Evolutionary conservation across 35 echinoderm and acorn worm genomes (phyloP).

Genomic region (Apostichopus parvimensis): DNA sequence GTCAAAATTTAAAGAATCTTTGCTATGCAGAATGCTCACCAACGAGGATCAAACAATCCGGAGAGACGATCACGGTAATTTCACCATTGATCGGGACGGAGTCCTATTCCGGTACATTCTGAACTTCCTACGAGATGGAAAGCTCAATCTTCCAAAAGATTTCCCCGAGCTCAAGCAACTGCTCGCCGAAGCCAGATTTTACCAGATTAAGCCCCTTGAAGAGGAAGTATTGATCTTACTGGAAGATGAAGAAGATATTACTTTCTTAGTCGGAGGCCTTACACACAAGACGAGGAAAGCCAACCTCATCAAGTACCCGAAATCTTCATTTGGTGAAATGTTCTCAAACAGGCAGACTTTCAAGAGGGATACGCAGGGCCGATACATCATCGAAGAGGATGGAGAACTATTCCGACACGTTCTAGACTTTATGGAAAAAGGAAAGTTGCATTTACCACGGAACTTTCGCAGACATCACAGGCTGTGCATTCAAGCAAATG

Average conservation of each 20-base stretch:
- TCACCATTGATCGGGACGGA: constrained; percentile 41
- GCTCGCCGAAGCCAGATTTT: constrained; percentile 22
- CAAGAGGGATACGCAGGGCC: neutral
- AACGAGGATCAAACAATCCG: neutral
- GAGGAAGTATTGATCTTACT: neutral
- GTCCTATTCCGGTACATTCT: constrained; percentile 20
- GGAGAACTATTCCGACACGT: too few species aligned
- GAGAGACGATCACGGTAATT: neutral
- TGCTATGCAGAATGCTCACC: constrained; percentile 49
- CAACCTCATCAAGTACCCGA: neutral
- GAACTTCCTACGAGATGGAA: constrained; percentile 15
- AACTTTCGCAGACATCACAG: too few species aligned
- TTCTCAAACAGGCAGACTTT: neutral
- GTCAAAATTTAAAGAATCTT: neutral
- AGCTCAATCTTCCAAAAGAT: neutral
- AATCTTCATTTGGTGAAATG: neutral
- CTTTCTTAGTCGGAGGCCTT: neutral
- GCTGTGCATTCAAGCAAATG: too few species aligned
- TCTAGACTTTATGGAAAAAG: too few species aligned
- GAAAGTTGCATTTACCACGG: too few species aligned
- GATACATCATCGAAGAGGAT: too few species aligned
- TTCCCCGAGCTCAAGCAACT: constrained; percentile 21
- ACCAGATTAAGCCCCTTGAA: neutral
- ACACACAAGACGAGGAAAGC: neutral
- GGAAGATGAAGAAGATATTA: too few species aligned